A percentile compares a stretch with the other conserved stretches of the same genome.
Evolutionary conservation across 1,140 invertebrate genomes (phyloP).

Genomic region (Oedothorax gibbosus): DNA sequence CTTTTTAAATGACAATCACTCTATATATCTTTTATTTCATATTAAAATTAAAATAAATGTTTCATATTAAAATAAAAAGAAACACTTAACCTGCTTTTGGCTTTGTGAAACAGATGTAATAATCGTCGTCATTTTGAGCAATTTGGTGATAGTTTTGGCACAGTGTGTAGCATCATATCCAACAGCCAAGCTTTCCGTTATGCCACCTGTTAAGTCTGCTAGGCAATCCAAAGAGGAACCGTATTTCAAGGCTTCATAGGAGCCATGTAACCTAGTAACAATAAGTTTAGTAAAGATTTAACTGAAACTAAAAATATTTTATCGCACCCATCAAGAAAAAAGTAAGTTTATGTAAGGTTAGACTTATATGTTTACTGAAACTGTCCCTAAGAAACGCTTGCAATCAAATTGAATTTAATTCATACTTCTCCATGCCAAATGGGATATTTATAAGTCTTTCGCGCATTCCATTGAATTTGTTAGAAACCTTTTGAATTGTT

Average conservation of each 20-base stretch:
- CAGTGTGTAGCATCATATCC: constrained; percentile 77
- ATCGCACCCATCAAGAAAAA: neutral
- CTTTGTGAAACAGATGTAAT: constrained; percentile 80
- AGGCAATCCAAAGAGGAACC: constrained; percentile 87
- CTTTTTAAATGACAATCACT: neutral
- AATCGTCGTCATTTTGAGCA: constrained; percentile 86
- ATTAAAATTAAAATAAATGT: too few relatives aligned
- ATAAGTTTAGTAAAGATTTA: neutral
- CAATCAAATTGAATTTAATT: too few relatives aligned
- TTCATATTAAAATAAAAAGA: neutral
- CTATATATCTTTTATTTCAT: too few relatives aligned
- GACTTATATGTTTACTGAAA: neutral
- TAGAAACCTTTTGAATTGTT: too few relatives aligned
- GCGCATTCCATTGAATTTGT: too few relatives aligned
- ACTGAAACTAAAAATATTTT: too few relatives aligned
- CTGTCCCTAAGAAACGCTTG: neutral
- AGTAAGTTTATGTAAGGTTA: neutral
- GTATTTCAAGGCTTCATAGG: constrained; percentile 96
- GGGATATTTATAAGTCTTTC: too few relatives aligned
- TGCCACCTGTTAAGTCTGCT: constrained; percentile 89
- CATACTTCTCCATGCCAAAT: too few relatives aligned
- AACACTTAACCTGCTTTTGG: constrained; percentile 69
- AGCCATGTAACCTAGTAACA: constrained; percentile 86
- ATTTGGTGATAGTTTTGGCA: constrained; percentile 77
- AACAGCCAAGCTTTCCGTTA: constrained; percentile 81